Conservation (phyloP, 2,888 invertebrate species). For the Drosophila flavopinicola region DNA sequence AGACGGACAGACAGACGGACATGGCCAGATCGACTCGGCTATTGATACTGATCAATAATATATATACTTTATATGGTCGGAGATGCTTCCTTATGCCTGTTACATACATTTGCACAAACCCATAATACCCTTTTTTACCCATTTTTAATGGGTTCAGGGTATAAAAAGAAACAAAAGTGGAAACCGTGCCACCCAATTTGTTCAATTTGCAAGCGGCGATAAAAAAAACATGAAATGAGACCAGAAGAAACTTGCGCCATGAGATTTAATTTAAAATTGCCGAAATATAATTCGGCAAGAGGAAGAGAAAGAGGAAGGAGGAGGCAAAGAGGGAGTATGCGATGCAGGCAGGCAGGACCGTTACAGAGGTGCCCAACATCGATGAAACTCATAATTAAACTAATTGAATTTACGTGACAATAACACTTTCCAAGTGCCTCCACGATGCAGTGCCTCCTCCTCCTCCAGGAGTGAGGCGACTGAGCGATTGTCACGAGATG, state of each 20-base stretch:
- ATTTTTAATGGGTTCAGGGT: no score
- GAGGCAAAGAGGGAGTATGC: neutral
- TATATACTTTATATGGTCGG: no score
- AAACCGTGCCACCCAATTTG: conserved; percentile 33
- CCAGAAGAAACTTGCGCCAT: neutral
- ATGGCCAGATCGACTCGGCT: no score
- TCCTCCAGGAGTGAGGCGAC: neutral
- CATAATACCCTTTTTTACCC: no score
- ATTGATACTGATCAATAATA: no score
- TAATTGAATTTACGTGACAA: conserved; percentile 80
- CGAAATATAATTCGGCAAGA: conserved; percentile 4
- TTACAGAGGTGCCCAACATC: conserved; percentile 71
- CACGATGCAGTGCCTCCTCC: conserved; percentile 1
- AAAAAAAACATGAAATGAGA: conserved; percentile 24
- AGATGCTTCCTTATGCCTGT: no score
- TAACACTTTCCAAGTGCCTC: conserved; percentile 77
- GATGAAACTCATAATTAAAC: conserved; percentile 75
- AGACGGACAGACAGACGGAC: no score
- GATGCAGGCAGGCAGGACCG: conserved; percentile 19
- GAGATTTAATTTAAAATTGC: conserved; percentile 37
- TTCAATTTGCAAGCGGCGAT: conserved; percentile 25
- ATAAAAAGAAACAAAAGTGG: neutral
- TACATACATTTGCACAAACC: no score
- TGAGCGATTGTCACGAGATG: conserved; percentile 68
- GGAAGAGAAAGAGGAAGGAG: neutral